Conservation (phyloP, 2,113 vertebrate genomes). For the Tyrannus savana region DNA sequence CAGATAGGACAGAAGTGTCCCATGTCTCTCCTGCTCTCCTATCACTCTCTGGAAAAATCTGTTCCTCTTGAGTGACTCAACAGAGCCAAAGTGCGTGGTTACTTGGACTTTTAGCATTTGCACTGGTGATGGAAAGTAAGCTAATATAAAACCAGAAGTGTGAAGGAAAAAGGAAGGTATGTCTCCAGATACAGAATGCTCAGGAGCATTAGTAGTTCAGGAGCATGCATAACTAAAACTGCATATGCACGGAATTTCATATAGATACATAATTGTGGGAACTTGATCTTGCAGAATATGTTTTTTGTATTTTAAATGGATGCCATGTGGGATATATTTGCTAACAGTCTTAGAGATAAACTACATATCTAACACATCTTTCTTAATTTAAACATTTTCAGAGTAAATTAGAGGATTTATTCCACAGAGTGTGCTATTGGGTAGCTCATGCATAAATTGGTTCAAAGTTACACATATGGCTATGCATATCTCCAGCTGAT, state of each 20-base stretch:
- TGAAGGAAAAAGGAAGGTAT: not conserved
- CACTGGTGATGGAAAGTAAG: not conserved
- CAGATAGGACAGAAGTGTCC: not conserved
- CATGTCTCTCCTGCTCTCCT: not conserved
- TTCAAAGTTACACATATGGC: not conserved
- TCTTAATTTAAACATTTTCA: conserved; percentile 8
- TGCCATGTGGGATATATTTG: not conserved
- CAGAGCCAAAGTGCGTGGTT: not conserved
- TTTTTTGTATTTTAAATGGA: not conserved
- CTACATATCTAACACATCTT: not conserved
- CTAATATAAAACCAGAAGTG: not conserved
- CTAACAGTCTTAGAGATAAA: not conserved
- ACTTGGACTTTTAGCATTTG: not conserved
- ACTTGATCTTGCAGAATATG: not conserved
- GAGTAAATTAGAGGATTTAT: conserved; percentile 17
- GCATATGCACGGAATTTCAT: not conserved
- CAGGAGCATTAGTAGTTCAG: not conserved
- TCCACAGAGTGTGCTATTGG: not conserved
- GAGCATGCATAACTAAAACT: not conserved
- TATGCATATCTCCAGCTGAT: not conserved
- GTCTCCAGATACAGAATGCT: not conserved
- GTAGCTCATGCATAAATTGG: not conserved
- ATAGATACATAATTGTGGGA: not conserved
- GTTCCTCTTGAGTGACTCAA: not conserved
- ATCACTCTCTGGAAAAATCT: not conserved